These are phyloP conservation scores for Bradypodion ventrale DNA, from an alignment of 2,797 vertebrate genomes.

Conservation along the genomic window DNA sequence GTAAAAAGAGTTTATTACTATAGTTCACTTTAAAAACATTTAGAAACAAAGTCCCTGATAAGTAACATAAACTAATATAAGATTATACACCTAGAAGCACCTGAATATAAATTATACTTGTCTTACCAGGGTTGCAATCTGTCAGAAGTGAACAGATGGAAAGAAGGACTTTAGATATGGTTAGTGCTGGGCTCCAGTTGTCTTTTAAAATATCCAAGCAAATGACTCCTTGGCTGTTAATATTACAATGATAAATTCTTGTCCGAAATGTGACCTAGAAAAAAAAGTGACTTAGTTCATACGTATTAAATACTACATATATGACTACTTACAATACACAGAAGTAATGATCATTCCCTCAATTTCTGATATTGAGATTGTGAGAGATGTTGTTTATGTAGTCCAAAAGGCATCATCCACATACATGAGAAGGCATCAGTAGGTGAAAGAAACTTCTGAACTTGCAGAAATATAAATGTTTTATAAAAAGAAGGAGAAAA, in stretches of 20 bases:
- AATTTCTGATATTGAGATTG: neutral
- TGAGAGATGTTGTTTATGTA: neutral
- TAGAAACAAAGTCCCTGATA: neutral
- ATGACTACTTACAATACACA: neutral
- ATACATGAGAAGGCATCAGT: neutral
- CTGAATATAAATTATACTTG: rapidly evolving
- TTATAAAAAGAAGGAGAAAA: neutral
- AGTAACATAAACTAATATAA: neutral
- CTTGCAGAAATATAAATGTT: neutral
- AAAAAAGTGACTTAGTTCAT: neutral
- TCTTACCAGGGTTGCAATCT: constrained; percentile 95
- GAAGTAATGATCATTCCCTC: neutral
- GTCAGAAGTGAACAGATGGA: constrained; percentile 99
- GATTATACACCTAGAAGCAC: neutral
- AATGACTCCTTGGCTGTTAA: constrained; percentile 98
- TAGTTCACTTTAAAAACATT: neutral
- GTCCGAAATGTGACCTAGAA: constrained; percentile 93
- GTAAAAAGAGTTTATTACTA: neutral
- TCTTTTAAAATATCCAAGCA: constrained; percentile 98
- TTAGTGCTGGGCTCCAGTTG: constrained; percentile 97
- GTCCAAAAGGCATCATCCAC: neutral
- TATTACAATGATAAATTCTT: constrained; percentile 98
- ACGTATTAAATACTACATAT: neutral
- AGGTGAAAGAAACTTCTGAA: neutral
- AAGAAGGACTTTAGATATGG: constrained; percentile 97